Evolutionary conservation across 2,888 invertebrate genomes (phyloP).

Genomic region (Cephus pygmeus): DNA sequence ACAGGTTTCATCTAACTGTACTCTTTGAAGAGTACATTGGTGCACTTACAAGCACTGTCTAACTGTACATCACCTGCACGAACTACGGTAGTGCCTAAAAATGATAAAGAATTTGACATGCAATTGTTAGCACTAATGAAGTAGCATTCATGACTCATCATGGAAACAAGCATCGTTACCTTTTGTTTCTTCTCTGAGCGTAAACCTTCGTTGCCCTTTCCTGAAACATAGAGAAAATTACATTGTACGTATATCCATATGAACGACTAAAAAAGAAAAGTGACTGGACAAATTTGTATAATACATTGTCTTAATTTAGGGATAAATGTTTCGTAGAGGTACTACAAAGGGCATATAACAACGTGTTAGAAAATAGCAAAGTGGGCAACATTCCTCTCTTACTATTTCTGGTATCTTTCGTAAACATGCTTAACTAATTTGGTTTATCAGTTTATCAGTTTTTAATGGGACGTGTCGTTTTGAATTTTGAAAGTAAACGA

Average conservation of each 20-base stretch:
- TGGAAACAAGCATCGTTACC: conserved; percentile 48
- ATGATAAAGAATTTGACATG: conserved; percentile 39
- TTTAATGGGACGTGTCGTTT: background rate
- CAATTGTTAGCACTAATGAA: conserved; percentile 22
- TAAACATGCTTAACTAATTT: background rate
- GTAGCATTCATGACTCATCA: conserved; percentile 7
- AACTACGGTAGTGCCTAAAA: conserved; percentile 49
- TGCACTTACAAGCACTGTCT: conserved; percentile 44
- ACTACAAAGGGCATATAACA: background rate
- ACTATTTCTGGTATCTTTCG: background rate
- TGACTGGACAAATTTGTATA: background rate
- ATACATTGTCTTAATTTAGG: background rate
- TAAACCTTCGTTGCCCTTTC: conserved; percentile 59
- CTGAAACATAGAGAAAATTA: conserved; percentile 42
- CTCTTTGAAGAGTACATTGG: conserved; percentile 31
- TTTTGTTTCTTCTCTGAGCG: conserved; percentile 66
- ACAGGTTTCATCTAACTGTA: conserved; percentile 47
- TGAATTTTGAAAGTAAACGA: background rate
- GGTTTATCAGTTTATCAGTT: background rate
- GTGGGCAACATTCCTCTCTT: background rate
- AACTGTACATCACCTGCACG: conserved; percentile 45
- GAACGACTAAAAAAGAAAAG: conserved; percentile 22
- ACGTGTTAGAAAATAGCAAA: background rate
- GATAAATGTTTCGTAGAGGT: background rate
- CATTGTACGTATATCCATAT: background rate